Conservation (phyloP, 1,140 invertebrate genomes). For the Globodera rostochiensis region DNA sequence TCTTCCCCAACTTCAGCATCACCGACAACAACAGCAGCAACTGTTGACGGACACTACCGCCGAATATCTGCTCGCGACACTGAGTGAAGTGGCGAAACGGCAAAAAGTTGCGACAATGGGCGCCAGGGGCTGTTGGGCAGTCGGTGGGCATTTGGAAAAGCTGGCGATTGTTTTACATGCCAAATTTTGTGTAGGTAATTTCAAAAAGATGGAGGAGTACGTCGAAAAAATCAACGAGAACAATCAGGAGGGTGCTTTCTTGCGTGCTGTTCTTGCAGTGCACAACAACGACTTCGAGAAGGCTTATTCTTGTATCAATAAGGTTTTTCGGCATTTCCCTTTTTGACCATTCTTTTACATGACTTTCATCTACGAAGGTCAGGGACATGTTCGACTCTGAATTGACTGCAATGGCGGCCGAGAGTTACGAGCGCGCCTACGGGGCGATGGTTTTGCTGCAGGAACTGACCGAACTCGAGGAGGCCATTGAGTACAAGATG, state of each 20-base stretch:
- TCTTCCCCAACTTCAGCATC: neutral
- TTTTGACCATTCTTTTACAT: conserved; percentile 49
- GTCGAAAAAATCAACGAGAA: conserved; percentile 80
- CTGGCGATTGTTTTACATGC: neutral
- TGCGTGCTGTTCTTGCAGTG: conserved; percentile 88
- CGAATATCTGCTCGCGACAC: conserved; percentile 17
- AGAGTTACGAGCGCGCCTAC: conserved; percentile 90
- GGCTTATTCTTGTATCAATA: conserved; percentile 69
- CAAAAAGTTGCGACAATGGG: conserved; percentile 85
- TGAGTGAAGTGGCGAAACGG: conserved; percentile 73
- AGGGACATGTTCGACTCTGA: conserved; percentile 92
- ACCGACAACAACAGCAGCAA: neutral
- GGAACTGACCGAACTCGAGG: conserved; percentile 92
- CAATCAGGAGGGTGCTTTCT: conserved; percentile 90
- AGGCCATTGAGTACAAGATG: conserved; percentile 95
- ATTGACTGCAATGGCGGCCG: conserved; percentile 92
- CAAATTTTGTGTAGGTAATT: conserved; percentile 68
- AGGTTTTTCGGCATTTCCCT: conserved; percentile 30
- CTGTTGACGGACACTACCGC: neutral
- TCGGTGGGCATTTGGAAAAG: conserved; percentile 68
- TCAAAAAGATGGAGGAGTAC: conserved; percentile 87
- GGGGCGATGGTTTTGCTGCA: conserved; percentile 90
- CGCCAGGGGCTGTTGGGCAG: conserved; percentile 89
- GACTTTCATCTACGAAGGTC: conserved; percentile 69
- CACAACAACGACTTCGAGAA: conserved; percentile 80